phyloP scores from a whole-genome alignment of 2,113 vertebrate species.

The Serilophus lunatus region DNA sequence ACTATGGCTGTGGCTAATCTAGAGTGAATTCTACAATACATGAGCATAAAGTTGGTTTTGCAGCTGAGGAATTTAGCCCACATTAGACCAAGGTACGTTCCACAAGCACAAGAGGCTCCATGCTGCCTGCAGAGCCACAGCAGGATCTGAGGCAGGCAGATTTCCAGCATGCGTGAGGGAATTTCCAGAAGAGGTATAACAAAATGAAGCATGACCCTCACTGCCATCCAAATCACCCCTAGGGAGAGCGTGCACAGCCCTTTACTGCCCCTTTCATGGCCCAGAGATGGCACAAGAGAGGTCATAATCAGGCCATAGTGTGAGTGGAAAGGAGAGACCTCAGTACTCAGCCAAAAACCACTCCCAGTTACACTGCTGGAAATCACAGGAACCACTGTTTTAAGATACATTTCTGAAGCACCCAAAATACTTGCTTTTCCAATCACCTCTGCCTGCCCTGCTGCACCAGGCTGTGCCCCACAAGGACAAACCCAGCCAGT shows the following conservation, averaged over 20 bases:
- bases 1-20: neutral
- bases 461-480: neutral
- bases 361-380: neutral
- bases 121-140: neutral
- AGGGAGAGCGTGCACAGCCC: neutral
- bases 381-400: neutral
- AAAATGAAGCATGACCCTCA: neutral
- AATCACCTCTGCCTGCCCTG: neutral
- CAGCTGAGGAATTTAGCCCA: neutral
- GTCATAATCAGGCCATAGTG: neutral
- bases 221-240: neutral
- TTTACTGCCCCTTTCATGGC: neutral
- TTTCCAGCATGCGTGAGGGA: neutral
- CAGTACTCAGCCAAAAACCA: accelerated
- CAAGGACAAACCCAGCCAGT: neutral
- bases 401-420: neutral
- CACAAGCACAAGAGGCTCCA: neutral
- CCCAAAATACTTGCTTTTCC: neutral
- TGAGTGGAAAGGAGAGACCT: neutral
- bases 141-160: neutral
- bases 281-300: accelerated
- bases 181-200: neutral
- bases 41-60: neutral
- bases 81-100: neutral
- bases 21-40: neutral